Evolutionary conservation across 2,888 invertebrate species (phyloP).

Genomic region (Chrysotoxum bicinctum): DNA sequence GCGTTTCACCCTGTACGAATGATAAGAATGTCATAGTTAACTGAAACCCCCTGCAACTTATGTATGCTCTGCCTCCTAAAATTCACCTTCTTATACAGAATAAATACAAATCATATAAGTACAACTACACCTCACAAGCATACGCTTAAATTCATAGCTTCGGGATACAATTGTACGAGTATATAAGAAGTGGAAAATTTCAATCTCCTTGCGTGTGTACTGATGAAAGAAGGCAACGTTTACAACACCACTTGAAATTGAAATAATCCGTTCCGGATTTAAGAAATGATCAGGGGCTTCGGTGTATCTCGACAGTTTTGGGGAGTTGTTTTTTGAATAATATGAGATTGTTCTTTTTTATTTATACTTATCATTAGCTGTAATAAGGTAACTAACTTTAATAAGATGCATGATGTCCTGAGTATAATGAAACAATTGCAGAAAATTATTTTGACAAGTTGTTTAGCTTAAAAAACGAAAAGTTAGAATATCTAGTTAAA

Average conservation of each 20-base stretch:
- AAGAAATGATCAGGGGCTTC: constrained; percentile 16
- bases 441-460: too few species aligned
- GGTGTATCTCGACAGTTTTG: neutral
- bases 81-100: constrained; percentile 38
- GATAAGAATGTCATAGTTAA: constrained; percentile 9
- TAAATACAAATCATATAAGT: neutral
- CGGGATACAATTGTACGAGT: constrained; percentile 35
- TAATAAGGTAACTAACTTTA: neutral
- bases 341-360: neutral
- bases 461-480: too few species aligned
- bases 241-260: constrained; percentile 28
- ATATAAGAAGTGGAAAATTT: constrained; percentile 31
- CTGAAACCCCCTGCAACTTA: constrained; percentile 26
- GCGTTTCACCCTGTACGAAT: neutral
- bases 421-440: too few species aligned
- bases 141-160: constrained; percentile 50
- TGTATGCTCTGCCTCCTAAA: constrained; percentile 27
- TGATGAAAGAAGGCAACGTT: constrained; percentile 3
- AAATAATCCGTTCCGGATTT: constrained; percentile 32
- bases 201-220: neutral
- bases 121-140: constrained; percentile 14
- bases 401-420: too few species aligned
- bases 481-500: too few species aligned
- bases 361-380: neutral
- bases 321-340: neutral